Evolutionary conservation across 2,113 vertebrate genomes (phyloP).

Genomic region (Halcyon senegalensis): DNA sequence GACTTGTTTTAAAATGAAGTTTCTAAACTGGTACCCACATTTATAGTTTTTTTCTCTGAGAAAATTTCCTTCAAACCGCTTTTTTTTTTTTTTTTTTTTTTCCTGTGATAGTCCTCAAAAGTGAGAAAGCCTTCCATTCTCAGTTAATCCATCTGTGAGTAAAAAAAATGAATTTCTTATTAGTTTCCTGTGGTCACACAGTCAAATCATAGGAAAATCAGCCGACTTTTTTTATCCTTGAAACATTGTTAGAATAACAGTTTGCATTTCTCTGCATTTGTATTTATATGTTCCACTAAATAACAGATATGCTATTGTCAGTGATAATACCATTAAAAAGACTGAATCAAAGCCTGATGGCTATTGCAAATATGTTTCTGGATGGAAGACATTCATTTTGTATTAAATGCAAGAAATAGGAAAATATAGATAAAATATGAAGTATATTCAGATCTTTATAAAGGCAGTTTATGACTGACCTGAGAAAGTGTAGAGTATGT

Average conservation of each 20-base stretch:
- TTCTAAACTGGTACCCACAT: not conserved
- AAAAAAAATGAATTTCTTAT: not conserved
- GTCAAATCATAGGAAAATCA: not conserved
- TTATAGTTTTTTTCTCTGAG: not conserved
- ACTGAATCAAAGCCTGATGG: not conserved
- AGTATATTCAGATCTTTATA: not conserved
- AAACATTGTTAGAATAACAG: not conserved
- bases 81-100: not conserved
- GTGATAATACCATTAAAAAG: not conserved
- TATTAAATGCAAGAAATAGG: not conserved
- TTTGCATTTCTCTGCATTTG: not conserved
- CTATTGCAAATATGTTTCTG: not conserved
- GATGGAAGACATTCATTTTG: not conserved
- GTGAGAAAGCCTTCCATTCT: not conserved
- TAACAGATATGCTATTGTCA: not conserved
- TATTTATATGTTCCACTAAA: not conserved
- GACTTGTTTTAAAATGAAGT: not conserved
- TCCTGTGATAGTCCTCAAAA: not conserved
- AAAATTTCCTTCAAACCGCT: not conserved
- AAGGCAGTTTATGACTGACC: not conserved
- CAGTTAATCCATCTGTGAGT: not conserved
- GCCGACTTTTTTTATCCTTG: not conserved
- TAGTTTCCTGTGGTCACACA: not conserved
- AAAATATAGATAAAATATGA: not conserved
- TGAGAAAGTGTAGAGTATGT: not conserved